Percentiles rank a stretch among this genome's conserved stretches.
Conservation (phyloP, 2,797 vertebrate genomes). For the Chrysocyon brachyurus region DNA sequence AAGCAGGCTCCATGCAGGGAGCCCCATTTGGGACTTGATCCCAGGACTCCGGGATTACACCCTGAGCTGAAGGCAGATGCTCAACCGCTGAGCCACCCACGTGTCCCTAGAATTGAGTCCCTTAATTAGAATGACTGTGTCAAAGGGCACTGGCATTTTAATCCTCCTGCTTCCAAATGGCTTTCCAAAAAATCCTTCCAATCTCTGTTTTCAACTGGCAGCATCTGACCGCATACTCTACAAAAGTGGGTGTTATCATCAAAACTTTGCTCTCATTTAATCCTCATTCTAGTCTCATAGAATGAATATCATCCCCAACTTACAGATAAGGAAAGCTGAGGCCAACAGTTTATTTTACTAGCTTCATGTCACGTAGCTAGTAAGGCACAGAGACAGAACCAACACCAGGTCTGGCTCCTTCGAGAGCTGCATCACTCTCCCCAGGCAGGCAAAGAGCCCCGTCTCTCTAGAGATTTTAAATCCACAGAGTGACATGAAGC, state of each 20-base stretch:
- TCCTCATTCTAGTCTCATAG: neutral
- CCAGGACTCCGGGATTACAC: too few species aligned
- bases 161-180: neutral
- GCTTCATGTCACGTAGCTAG: neutral
- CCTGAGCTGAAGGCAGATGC: too few species aligned
- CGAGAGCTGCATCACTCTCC: accelerated
- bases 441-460: neutral
- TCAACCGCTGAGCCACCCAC: too few species aligned
- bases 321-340: slow-evolving; percentile 40
- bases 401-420: neutral
- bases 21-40: too few species aligned
- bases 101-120: neutral
- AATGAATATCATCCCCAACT: neutral
- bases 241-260: neutral
- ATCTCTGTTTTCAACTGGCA: neutral
- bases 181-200: slow-evolving; percentile 20
- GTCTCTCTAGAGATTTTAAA: neutral
- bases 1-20: too few species aligned
- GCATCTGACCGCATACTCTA: neutral
- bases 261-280: neutral
- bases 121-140: neutral
- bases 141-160: neutral
- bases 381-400: neutral
- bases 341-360: neutral
- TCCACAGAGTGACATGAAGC: neutral